These are phyloP conservation scores for Acholoe squamosa DNA, from an alignment of 2,888 invertebrate species.

Conservation along the genomic window DNA sequence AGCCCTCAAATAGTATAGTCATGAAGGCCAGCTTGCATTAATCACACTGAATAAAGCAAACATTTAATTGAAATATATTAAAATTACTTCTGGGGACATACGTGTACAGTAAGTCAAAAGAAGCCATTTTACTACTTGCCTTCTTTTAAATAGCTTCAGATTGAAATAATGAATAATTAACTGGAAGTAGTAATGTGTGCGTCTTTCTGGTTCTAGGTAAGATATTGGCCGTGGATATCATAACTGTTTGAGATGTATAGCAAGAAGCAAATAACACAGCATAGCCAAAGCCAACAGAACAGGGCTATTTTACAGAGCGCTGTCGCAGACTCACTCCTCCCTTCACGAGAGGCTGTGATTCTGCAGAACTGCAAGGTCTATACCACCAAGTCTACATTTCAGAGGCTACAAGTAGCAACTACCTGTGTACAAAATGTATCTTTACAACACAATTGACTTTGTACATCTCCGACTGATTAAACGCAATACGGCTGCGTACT, in stretches of 20 bases:
- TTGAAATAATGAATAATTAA: background rate
- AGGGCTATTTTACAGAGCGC: background rate
- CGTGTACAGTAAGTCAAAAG: too few relatives aligned
- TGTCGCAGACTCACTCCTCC: background rate
- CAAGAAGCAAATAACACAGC: conserved; percentile 4
- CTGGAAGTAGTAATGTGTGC: background rate
- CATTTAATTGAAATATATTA: too few relatives aligned
- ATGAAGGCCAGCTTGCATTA: too few relatives aligned
- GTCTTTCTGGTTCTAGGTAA: background rate
- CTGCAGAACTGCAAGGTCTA: background rate
- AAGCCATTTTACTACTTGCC: too few relatives aligned
- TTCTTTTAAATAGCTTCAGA: too few relatives aligned
- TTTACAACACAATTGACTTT: conserved; percentile 39
- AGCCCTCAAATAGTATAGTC: too few relatives aligned
- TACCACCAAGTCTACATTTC: background rate
- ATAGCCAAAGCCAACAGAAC: background rate
- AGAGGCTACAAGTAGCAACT: background rate
- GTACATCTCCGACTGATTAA: background rate
- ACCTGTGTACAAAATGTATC: conserved; percentile 34
- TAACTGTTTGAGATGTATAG: too few relatives aligned
- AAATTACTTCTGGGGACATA: too few relatives aligned
- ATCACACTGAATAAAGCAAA: too few relatives aligned
- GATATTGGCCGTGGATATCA: too few relatives aligned
- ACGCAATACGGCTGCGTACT: background rate
- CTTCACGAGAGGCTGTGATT: background rate